Conservation (phyloP, 2,113 vertebrate genomes). For the Varanus komodoensis region DNA sequence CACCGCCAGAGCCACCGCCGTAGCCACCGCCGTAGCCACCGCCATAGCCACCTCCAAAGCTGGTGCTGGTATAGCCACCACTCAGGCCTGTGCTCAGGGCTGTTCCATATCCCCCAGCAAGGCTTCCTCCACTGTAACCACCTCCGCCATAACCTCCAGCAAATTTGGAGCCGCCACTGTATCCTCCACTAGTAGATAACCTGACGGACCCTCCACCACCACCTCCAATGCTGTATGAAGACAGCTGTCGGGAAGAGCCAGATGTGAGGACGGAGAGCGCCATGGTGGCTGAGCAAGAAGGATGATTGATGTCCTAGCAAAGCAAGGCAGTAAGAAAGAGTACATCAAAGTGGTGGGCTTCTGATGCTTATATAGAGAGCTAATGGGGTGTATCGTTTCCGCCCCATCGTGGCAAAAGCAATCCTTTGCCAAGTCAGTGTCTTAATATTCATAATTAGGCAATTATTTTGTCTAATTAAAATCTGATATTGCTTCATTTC, state of each 20-base stretch:
- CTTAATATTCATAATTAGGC: conserved; percentile 62
- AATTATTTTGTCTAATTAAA: conserved; percentile 52
- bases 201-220: conserved; percentile 52
- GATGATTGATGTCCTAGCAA: not conserved
- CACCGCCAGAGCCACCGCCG: not conserved
- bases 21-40: conserved; percentile 32
- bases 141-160: conserved; percentile 22
- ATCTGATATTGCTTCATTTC: conserved; percentile 29
- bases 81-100: conserved; percentile 27
- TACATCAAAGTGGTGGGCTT: not conserved
- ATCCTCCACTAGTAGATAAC: conserved; percentile 14
- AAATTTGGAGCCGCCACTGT: conserved; percentile 12
- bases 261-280: conserved; percentile 51
- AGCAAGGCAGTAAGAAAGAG: conserved; percentile 7
- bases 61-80: not conserved
- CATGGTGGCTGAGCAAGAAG: conserved; percentile 42
- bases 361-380: conserved; percentile 58
- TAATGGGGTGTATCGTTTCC: conserved; percentile 30
- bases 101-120: conserved; percentile 29
- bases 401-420: conserved; percentile 38
- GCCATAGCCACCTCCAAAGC: not conserved
- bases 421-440: conserved; percentile 43
- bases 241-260: conserved; percentile 48
- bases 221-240: conserved; percentile 34
- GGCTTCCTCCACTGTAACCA: conserved; percentile 34